Evolutionary conservation across 2,888 invertebrate species (phyloP).

Genomic region (Scaptomyza cyrtandrae): DNA sequence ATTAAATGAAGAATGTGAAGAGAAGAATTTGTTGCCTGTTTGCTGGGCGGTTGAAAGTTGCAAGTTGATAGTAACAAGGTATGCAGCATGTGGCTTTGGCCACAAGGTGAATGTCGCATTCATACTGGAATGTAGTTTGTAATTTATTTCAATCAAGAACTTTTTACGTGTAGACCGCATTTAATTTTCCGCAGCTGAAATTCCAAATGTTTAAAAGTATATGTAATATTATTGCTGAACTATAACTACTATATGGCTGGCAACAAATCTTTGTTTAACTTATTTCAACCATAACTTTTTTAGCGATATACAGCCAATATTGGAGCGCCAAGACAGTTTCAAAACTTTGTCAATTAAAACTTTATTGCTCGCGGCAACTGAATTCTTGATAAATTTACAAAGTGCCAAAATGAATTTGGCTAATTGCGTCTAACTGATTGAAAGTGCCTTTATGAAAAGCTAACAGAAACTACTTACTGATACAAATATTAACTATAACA

Average conservation of each 20-base stretch:
- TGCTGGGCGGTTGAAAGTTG: not conserved
- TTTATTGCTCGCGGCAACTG: slow-evolving; percentile 29
- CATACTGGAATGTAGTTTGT: not conserved
- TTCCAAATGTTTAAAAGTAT: slow-evolving; percentile 41
- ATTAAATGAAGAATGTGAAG: slow-evolving; percentile 51
- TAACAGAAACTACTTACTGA: not conserved
- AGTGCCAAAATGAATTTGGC: slow-evolving; percentile 22
- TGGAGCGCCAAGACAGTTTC: slow-evolving; percentile 4
- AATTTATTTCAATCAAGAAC: slow-evolving; percentile 22
- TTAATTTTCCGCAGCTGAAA: slow-evolving; percentile 4
- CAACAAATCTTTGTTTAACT: not conserved
- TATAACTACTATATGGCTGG: not conserved
- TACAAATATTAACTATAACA: too few relatives aligned
- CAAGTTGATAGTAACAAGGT: not conserved
- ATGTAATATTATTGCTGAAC: slow-evolving; percentile 13
- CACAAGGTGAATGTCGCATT: slow-evolving; percentile 3
- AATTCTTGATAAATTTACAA: slow-evolving; percentile 19
- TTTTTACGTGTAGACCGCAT: slow-evolving; percentile 3
- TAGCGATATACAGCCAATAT: slow-evolving; percentile 17
- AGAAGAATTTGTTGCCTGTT: slow-evolving; percentile 6
- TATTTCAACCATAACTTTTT: slow-evolving; percentile 12
- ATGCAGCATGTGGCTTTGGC: slow-evolving; percentile 1
- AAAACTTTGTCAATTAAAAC: slow-evolving; percentile 61
- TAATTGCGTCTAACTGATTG: slow-evolving; percentile 13
- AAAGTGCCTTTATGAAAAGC: not conserved